Conservation (phyloP, 1,140 invertebrate genomes). For the Neotoxoptera formosana region DNA sequence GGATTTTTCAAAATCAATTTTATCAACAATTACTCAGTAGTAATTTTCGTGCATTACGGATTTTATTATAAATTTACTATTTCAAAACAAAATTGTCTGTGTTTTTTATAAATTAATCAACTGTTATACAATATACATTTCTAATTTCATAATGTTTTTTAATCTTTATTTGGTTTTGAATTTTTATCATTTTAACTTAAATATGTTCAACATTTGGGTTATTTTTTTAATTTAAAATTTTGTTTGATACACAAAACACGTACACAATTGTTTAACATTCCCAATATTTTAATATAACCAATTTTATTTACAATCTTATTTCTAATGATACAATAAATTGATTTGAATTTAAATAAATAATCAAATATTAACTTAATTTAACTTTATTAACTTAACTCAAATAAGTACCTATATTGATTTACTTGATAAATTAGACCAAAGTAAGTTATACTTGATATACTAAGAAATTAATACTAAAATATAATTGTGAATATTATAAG, state of each 20-base stretch:
- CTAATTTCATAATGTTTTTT: not conserved
- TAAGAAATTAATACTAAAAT: slow-evolving; percentile 12
- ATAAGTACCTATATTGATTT: not conserved
- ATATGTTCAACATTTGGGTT: not conserved
- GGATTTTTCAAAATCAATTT: slow-evolving; percentile 18
- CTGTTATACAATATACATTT: not conserved
- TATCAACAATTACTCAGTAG: not conserved
- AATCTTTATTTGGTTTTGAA: not conserved
- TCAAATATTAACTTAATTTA: not conserved
- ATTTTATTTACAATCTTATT: not conserved
- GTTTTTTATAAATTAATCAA: not conserved
- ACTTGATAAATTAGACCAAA: slow-evolving; percentile 3
- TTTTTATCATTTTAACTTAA: not conserved
- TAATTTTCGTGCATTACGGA: not conserved
- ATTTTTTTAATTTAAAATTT: not conserved
- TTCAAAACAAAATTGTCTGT: not conserved
- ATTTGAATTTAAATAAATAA: no score
- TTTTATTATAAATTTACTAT: not conserved
- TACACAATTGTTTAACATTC: not conserved
- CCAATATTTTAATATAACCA: not conserved
- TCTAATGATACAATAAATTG: not conserved
- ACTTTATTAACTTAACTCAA: not conserved
- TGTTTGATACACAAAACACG: not conserved
- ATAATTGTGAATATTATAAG: not conserved
- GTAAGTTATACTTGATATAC: not conserved